A percentile compares a stretch with the other conserved stretches of the same genome.
phyloP scores from a whole-genome alignment of 2,888 invertebrate genomes.

The Nemotelus nigrinus region DNA sequence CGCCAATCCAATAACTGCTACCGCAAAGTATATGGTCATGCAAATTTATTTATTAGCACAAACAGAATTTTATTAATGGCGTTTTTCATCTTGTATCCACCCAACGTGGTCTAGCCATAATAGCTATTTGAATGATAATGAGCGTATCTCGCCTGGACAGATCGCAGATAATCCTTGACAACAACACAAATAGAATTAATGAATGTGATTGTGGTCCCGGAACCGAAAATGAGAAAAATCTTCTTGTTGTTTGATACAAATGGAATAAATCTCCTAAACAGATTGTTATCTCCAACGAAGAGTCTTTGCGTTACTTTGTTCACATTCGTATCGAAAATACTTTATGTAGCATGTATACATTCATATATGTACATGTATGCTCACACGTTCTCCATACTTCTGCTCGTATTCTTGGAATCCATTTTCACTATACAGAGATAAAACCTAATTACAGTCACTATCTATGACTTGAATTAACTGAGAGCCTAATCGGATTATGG shows the following conservation, averaged over 20 bases:
- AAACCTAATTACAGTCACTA: slow-evolving; percentile 44
- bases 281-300: slow-evolving; percentile 33
- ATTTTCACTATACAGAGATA: slow-evolving; percentile 37
- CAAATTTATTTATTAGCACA: not conserved
- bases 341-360: slow-evolving; percentile 2
- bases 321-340: too few relatives aligned
- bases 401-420: slow-evolving; percentile 21
- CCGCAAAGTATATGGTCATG: not conserved
- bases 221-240: not conserved
- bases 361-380: not conserved
- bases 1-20: not conserved
- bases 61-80: not conserved
- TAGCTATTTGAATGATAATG: slow-evolving; percentile 37
- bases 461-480: slow-evolving; percentile 44
- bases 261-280: slow-evolving; percentile 7
- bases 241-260: slow-evolving; percentile 25
- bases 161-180: slow-evolving; percentile 37
- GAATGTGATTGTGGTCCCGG: slow-evolving; percentile 16
- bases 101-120: not conserved
- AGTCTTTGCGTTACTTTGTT: not conserved
- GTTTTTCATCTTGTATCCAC: slow-evolving; percentile 4
- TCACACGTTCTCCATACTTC: not conserved
- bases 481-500: slow-evolving; percentile 48
- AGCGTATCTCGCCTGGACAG: slow-evolving; percentile 30
- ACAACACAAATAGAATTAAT: slow-evolving; percentile 40